Base-by-base conservation (phyloP, 2,888 invertebrate genomes). In the Ischnura elegans region DNA sequence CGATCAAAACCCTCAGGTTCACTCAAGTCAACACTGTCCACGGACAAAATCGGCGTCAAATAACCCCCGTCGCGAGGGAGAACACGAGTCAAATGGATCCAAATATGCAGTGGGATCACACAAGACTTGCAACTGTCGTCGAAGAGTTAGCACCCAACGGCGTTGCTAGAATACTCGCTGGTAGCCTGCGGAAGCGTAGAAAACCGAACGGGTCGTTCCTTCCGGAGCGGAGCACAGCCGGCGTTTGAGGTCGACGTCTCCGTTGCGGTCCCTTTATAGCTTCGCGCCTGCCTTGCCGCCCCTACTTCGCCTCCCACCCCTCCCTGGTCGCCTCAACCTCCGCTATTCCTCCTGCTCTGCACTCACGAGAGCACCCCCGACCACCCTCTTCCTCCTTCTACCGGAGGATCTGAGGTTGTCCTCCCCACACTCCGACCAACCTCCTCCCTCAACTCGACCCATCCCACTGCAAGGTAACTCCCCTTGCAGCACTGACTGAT, bases 191-290 rank as follows among this genome's bases (percentile, higher is more conserved):
- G 76, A 76, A 76, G 76, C 76, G 25, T 5, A 29, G 25, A 8
- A 76, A 36, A 13, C 16, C 29, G 13, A 76, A 4, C 55, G 2
- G 36, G 1, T 21, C 36, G 61, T 90, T n/a, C 76, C 76, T 76
- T 90, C 90, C 90, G 36, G 61, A 42, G 61, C 90, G 90, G 90
- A 90, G 61, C 90, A 55, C 90, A 43, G 61, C 29, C 55, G 55
- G 90, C 90, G 90, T 90, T 43, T 90, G 90, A 66, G 90, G 90
- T 90, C 90, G 90, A 90, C 90, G 90, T 55, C 90, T 90, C 43
- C n/a, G 90, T 29, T 61, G 25, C 42, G 55, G 90, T 42, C 90
- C 61, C 61, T 90, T 90, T 90, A 90, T 90, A 90, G 90, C 90
- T 43, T 90, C 61, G 0, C 43, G 43, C 25, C 43, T 61, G 61